Percentiles rank a stretch among this genome's conserved stretches.
phyloP scores from a whole-genome alignment of 2,113 vertebrate species.

The Semnopithecus entellus region DNA sequence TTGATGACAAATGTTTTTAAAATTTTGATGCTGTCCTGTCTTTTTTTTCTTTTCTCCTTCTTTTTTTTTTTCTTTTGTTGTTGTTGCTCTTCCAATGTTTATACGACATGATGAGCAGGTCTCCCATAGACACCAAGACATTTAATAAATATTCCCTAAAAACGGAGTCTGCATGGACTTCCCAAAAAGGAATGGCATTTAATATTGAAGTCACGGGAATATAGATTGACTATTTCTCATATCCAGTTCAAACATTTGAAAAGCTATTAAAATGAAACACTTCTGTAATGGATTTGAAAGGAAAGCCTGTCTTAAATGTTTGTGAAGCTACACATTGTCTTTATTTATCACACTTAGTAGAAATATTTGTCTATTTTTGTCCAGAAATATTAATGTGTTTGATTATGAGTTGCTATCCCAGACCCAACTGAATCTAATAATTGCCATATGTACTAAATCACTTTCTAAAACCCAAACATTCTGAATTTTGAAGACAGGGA shows the following conservation, averaged over 20 bases:
- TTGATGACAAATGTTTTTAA: not conserved
- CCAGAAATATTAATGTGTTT: not conserved
- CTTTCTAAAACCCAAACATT: not conserved
- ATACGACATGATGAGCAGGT: not conserved
- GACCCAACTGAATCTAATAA: not conserved
- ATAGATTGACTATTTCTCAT: not conserved
- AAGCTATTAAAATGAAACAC: not conserved
- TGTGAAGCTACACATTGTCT: not conserved
- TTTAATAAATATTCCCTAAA: not conserved
- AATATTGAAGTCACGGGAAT: not conserved
- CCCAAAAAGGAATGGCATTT: not conserved
- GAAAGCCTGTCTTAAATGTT: not conserved
- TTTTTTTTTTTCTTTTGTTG: not conserved
- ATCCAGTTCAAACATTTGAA: not conserved
- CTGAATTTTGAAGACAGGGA: not conserved
- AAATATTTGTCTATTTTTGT: not conserved
- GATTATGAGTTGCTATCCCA: not conserved
- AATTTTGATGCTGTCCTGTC: not conserved
- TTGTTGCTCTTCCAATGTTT: not conserved
- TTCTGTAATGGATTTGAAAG: not conserved
- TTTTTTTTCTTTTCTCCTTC: not conserved
- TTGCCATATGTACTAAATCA: not conserved
- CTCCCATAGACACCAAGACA: not conserved
- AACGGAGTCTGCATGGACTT: not conserved
- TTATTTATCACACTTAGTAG: not conserved